Evolutionary conservation across 2,888 invertebrate genomes (phyloP).

Genomic region (Zaprionus obscuricornis): DNA sequence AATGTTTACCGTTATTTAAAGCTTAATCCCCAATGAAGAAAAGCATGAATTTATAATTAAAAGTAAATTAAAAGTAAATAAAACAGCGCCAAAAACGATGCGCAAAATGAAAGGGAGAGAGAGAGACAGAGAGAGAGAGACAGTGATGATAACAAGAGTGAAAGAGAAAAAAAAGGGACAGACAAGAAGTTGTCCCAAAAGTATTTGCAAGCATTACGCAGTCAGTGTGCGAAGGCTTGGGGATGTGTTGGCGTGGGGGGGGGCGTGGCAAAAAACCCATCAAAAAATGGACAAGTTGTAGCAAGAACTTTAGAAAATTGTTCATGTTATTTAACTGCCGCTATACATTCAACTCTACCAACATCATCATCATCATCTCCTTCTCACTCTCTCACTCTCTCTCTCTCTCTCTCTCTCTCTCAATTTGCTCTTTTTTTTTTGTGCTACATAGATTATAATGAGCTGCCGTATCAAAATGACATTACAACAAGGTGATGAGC

Average conservation of each 20-base stretch:
- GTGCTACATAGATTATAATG: constrained; percentile 30
- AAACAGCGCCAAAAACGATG: constrained; percentile 57
- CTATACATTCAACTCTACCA: background rate
- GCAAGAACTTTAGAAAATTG: too few relatives aligned
- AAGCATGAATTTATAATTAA: constrained; percentile 78
- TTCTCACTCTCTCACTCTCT: background rate
- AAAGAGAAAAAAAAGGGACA: too few relatives aligned
- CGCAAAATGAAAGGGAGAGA: too few relatives aligned
- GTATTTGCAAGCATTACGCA: constrained; percentile 19
- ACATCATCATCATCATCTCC: background rate
- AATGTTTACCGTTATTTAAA: constrained; percentile 74
- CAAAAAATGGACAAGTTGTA: constrained; percentile 33
- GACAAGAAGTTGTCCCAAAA: constrained; percentile 23
- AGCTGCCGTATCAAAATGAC: constrained; percentile 26
- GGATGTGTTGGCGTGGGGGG: too few relatives aligned
- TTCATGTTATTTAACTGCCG: background rate
- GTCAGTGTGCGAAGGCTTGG: too few relatives aligned
- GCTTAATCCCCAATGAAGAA: constrained; percentile 73
- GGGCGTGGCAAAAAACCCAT: too few relatives aligned
- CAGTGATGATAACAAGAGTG: too few relatives aligned
- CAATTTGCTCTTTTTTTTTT: constrained; percentile 17
- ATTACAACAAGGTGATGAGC: constrained; percentile 27
- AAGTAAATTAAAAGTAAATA: constrained; percentile 79
- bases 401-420: background rate
- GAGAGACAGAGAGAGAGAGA: too few relatives aligned